Percentiles rank a stretch among this genome's conserved stretches.
These are phyloP conservation scores for Xiphophorus birchmanni DNA, from an alignment of 2,797 vertebrate species.

Conservation along the genomic window DNA sequence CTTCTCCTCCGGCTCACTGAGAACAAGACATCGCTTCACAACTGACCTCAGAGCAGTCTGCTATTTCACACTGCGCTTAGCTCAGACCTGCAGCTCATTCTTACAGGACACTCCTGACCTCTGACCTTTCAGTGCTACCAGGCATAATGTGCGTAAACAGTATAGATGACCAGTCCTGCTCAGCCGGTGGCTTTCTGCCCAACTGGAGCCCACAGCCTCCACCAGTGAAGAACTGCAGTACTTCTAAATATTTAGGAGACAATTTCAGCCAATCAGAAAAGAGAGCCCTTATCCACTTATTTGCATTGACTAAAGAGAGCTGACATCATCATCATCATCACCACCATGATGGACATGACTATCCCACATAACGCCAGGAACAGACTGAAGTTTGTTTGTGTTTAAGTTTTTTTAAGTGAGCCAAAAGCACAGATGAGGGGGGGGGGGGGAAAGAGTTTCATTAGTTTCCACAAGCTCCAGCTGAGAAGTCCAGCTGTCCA, in stretches of 20 bases:
- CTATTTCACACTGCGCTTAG: not conserved
- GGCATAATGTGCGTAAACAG: not conserved
- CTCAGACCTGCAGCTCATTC: not conserved
- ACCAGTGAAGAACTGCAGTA: not conserved
- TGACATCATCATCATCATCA: constrained; percentile 37
- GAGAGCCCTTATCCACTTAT: constrained; percentile 23
- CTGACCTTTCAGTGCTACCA: not conserved
- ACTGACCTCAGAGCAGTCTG: constrained; percentile 19
- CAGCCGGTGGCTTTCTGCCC: not conserved
- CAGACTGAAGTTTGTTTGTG: not conserved
- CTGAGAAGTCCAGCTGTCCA: constrained; percentile 17
- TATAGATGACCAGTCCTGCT: not conserved
- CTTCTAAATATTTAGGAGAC: not conserved
- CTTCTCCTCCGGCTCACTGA: not conserved
- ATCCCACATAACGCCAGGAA: constrained; percentile 1
- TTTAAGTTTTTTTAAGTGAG: constrained; percentile 4
- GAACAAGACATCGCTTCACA: constrained; percentile 26
- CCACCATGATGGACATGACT: constrained; percentile 11
- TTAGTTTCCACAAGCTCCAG: not conserved
- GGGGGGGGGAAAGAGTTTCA: not conserved
- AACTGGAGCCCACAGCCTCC: not conserved
- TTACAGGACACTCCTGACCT: not conserved
- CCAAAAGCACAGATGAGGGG: not conserved
- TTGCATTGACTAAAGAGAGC: constrained; percentile 50
- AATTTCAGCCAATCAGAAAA: constrained; percentile 1